Conservation (phyloP, 1,140 invertebrate genomes). For the Penaeus indicus region DNA sequence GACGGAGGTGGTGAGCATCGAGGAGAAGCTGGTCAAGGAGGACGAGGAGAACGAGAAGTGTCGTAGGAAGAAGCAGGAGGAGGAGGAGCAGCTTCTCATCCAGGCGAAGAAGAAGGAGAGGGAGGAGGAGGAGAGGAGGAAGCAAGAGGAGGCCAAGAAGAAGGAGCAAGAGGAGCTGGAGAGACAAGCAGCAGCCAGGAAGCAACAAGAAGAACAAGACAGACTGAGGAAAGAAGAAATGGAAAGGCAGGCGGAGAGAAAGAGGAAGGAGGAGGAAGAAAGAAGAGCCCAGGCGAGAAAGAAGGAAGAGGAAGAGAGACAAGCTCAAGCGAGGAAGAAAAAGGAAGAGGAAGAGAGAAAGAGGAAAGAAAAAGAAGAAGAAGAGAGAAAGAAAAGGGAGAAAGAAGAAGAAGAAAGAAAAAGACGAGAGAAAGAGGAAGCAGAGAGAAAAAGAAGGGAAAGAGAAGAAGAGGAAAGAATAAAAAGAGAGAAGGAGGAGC, state of each 20-base stretch:
- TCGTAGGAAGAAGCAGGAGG: constrained; percentile 13
- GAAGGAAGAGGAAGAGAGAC: constrained; percentile 20
- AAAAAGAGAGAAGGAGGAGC: neutral
- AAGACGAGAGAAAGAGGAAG: neutral
- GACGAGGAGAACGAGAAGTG: constrained; percentile 26
- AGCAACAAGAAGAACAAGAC: constrained; percentile 12
- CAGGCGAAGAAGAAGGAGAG: constrained; percentile 3
- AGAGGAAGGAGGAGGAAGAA: constrained; percentile 5
- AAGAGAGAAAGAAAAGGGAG: neutral
- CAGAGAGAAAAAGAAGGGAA: neutral
- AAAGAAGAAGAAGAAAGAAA: constrained; percentile 6
- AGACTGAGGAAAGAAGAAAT: constrained; percentile 13
- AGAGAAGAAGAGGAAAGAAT: neutral
- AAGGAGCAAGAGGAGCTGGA: constrained; percentile 85
- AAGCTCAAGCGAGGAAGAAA: neutral
- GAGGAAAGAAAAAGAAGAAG: neutral
- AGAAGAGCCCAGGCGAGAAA: constrained; percentile 6
- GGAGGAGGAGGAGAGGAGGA: constrained; percentile 76
- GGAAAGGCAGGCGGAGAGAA: constrained; percentile 1
- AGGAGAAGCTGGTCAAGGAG: neutral
- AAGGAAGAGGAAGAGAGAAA: constrained; percentile 17
- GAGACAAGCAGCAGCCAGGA: constrained; percentile 7
- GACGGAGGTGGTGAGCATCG: neutral
- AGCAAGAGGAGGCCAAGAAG: constrained; percentile 84
- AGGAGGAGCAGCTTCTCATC: neutral